Evolutionary conservation across 2,888 invertebrate species (phyloP), one percentile per base, ranked within the genome.

Genomic region (Acanthosepion esculentum): DNA sequence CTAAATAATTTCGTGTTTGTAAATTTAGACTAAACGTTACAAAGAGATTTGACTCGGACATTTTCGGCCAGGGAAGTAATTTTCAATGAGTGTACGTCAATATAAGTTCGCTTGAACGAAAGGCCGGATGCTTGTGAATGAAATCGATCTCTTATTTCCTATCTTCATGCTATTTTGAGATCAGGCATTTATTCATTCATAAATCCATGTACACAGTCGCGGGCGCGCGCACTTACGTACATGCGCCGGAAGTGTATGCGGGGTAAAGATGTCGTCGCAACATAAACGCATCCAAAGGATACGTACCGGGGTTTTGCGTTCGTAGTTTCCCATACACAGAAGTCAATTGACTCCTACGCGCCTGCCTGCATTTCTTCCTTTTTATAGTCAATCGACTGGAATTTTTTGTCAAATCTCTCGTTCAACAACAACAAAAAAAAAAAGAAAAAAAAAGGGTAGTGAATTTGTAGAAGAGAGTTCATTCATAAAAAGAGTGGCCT

Each of bases 151-250:
- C 23, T n/a, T 78, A 78, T 78, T 78, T 78, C 78, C 78, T n/a
- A 15, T 78, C 33, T 78, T 78, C n/a, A 78, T 78, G 78, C 78
- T 78, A n/a, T 78, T 33, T 78, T 78, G 78, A 15, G 78, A 78
- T 78, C 10, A 78, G 78, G 78, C 78, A 78, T n/a, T 78, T 78
- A n/a, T 78, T 78, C 78, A 78, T 78, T 78, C 78, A 78, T 78
- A 15, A 78, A 78, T 78, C 4, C n/a, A 0, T 4, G 78, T n/a
- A 29, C 29, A 78, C 29, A 78, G 3, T 6, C 55, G 59, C 33
- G 78, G 23, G 23, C 18, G 8, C 78, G 23, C 78, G 78, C 5
- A 18, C 15, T 15, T 33, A 33, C n/a, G n/a, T 12, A 2, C 0
- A 1, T n/a, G 0, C 15, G 15, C 78, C 78, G 78, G 78, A 78